Evolutionary conservation across 2,797 vertebrate species (phyloP), one percentile per base, ranked within the genome.

Genomic region (Brachymystax lenok): DNA sequence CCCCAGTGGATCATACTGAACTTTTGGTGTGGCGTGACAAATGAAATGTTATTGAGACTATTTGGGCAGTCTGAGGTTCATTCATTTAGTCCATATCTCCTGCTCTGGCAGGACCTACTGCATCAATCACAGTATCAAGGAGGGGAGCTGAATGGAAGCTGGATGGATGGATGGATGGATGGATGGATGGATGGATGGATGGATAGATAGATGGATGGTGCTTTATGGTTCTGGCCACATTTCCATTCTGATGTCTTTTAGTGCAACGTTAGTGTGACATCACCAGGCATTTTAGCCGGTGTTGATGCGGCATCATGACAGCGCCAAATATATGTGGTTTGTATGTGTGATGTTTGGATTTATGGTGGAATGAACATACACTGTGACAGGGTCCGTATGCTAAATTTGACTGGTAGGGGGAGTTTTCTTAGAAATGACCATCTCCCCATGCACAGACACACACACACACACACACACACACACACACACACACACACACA

Each of bases 41-140:
- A 73, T 77, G 46, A 72, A 73, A 77, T 73, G 63, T 77, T 77
- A 77, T 73, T 71, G 52, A 59, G 69, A 70, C 40, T 77, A 73
- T 77, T 77, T 77, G 69, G 71, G 76, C 61, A 21, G 46, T 17
- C 69, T 66, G 69, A 66, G 71, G 54, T 72, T 72, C 30, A 35
- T 77, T 72, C 27, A 54, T 35, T 73, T 35, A 27, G 63, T 66
- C 76, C 68, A 71, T 71, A 61, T 70, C 68, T 71, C 54, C 24
- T 13, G 46, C 46, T 7, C 46, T 70, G 76, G 67, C 76, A 77
- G 59, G 17, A 19, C 28, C 33, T 3, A 24, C 46, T 1, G 50
- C 46, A 71, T 71, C 50, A 40, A 35, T 54, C 69, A 73, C 51
- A 71, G 27, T 35, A 61, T 4, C 14, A 77, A 56, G 16, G 7